Evolutionary conservation across 2,797 vertebrate genomes (phyloP), one percentile per base, ranked within the genome.

Genomic region (Coccyzus lansbergi): DNA sequence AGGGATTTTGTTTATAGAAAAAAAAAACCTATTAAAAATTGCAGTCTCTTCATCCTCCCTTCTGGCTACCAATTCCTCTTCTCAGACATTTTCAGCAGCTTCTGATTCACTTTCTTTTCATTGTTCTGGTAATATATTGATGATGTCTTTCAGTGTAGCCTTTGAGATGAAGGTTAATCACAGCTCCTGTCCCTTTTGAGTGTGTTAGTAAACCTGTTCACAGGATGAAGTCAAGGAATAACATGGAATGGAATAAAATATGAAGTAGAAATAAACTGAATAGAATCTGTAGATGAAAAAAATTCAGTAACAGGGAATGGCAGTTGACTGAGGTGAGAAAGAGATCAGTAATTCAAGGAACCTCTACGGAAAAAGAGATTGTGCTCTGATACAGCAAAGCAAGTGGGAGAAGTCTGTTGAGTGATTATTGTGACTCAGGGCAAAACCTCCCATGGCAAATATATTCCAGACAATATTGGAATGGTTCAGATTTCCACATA

Each of bases 401-500:
- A 92, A 82, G 34, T 64, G 46, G 48, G 62, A 80, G 10, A 15
- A 93, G 42, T 89, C 69, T 65, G 10, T 9, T 74, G 44, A 68
- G 92, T 33, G 94, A 93, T 91, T 79, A 65, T 92, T 34, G 29
- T 15, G 31, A 94, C 58, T 91, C 79, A 89, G 92, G 85, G 69
- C 38, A 92, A 94, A 95, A 70, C 81, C 40, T 86, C 44, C 33
- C 16, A 17, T 70, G 91, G 83, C 58, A 95, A 93, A 94, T 91
- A 58, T 68, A 70, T 88, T 94, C 89, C 95, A 96, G 94, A 88
- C 53, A 81, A 88, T n/a, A 69, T 72, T 94, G 83, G 58, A 92
- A 87, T 96, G n/a, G 58, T 70, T 92, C 83, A 88, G 85, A 97
- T 94, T 95, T 89, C 65, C 7, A 68, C 44, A 68, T 90, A 86